Evolutionary conservation across 2,888 invertebrate species (phyloP), one percentile per base, ranked within the genome.

Genomic region (Drosophila nigritarsus): DNA sequence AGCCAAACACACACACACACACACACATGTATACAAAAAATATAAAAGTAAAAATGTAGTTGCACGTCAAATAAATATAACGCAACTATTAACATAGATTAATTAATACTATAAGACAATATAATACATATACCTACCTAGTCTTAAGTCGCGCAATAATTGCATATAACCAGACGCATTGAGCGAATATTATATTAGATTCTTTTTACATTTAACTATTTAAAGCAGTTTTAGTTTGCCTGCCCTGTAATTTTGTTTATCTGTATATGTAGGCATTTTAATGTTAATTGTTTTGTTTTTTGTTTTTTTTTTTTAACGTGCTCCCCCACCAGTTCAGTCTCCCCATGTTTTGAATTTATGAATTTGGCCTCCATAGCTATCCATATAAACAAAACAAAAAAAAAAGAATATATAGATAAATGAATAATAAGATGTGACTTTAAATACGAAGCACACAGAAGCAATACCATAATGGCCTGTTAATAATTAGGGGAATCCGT

Each of bases 381-480:
- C 49, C 24, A 40, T 60, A 38, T 58, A 73, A 51, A 49, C 15
- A 48, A 54, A 51, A 51, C 8, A 32, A 29, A 56, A 69, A 49
- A 40, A 42, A 59, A 42, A 59, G 60, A 56, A 59, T 13, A 65
- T 64, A 62, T 79, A 45, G 45, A 45, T 45, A 45, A 24, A 24
- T 45, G 45, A 45, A 34, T 54, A 64, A 60, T 64, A 64, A 54
- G 58, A 61, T 51, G 66, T 78, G 78, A 71, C 60, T 71, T 70
- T 53, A 49, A 48, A 68, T 66, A 70, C 59, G 36, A 74, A 65
- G 77, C 76, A 82, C 82, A 82, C 48, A 67, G 65, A 79, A 77
- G 82, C 82, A 82, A 80, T 83, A 82, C 82, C 82, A 82, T 82
- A 69, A 82, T 82, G 82, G 82, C 82, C 82, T 82, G 80, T 80